Evolutionary conservation across 2,888 invertebrate genomes (phyloP).

Genomic region (Leptopilina drosophilae): DNA sequence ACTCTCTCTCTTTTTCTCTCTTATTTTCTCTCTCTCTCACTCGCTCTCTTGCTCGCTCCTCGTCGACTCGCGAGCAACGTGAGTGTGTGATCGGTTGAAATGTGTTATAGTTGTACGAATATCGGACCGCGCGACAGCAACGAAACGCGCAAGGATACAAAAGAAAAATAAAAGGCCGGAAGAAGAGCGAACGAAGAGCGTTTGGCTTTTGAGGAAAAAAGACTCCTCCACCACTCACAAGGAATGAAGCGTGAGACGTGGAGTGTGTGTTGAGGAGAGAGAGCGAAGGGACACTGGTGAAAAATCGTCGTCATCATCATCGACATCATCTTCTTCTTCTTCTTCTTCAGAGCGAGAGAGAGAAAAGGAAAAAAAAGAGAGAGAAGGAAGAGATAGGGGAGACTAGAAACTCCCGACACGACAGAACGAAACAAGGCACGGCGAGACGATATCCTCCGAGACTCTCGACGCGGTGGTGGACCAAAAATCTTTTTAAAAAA

Average conservation of each 20-base stretch:
- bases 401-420: no score
- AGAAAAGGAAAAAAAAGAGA: background rate
- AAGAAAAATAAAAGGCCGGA: no score
- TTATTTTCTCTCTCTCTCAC: conserved; percentile 36
- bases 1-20: conserved; percentile 55
- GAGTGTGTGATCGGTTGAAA: conserved; percentile 4
- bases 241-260: background rate
- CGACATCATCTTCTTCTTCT: no score
- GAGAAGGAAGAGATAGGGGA: conserved; percentile 1
- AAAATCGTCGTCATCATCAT: no score
- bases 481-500: no score
- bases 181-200: no score
- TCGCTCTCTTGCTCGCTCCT: conserved; percentile 21
- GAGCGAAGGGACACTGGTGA: conserved; percentile 23
- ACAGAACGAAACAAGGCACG: conserved; percentile 5
- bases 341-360: background rate
- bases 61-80: conserved; percentile 8
- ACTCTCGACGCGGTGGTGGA: no score
- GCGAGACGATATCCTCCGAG: no score
- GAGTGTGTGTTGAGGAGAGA: conserved; percentile 34
- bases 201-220: no score
- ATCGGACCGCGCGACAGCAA: conserved; percentile 42
- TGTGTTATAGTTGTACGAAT: conserved; percentile 31
- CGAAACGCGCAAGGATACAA: conserved; percentile 67
- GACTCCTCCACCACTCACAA: no score